Percentiles rank a stretch among this genome's conserved stretches.
Evolutionary conservation across 1,140 invertebrate genomes (phyloP).

Genomic region (Rhagoletis pomonella): DNA sequence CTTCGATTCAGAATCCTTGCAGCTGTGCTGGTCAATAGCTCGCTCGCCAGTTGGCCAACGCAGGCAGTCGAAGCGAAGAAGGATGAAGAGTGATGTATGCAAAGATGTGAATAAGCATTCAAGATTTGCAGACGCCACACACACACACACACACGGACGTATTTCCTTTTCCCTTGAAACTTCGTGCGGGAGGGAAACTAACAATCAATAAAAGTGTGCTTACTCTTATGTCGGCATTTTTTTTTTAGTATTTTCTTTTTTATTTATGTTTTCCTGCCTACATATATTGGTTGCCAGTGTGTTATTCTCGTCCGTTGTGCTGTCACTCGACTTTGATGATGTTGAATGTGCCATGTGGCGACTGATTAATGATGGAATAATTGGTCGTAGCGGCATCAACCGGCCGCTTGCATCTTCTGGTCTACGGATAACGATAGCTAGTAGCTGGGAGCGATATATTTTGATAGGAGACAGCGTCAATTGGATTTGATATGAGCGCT

Average conservation of each 20-base stretch:
- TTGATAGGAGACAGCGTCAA: neutral
- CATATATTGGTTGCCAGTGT: neutral
- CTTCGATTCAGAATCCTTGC: neutral
- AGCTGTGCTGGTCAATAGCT: neutral
- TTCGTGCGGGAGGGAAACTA: neutral
- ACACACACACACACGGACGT: neutral
- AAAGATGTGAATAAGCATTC: neutral
- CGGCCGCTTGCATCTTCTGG: neutral
- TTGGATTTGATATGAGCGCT: neutral
- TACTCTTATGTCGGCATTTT: no score
- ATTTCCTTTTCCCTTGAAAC: no score
- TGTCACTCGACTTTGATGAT: neutral
- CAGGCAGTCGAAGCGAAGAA: neutral
- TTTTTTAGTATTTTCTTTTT: no score
- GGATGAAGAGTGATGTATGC: neutral
- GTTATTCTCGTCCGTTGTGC: neutral
- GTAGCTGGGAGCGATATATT: neutral
- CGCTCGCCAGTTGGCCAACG: neutral
- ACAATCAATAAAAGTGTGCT: conserved; percentile 3
- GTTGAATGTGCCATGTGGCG: conserved; percentile 68
- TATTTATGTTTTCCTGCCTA: no score
- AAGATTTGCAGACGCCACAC: neutral
- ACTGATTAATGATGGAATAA: conserved; percentile 73
- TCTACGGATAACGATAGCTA: neutral
- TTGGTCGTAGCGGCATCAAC: conserved; percentile 57